Base-by-base conservation (phyloP, 1,140 invertebrate species). In the Lineus longissimus region DNA sequence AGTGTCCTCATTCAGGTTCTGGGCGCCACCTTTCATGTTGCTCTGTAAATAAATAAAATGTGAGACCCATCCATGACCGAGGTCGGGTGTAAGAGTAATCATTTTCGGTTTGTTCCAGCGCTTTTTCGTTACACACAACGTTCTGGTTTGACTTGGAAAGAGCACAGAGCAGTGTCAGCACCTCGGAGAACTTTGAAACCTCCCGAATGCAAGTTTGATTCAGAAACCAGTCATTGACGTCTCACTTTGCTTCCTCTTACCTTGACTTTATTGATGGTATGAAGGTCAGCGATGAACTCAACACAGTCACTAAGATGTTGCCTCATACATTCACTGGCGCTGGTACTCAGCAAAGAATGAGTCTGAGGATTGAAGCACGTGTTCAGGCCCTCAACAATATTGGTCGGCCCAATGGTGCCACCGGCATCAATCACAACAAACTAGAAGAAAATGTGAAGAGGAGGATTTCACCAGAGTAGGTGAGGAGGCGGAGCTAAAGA, bases 261-360 rank as follows among this genome's bases (percentile, higher is more conserved):
- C 87, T 98, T 98, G 29, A 99, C 90, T 86, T 97, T 98, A 61
- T 90, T 94, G 47, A 98, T 86, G 0, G 95, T 94, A 75, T 99
- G 95, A 70, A 98, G 91, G 81, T 99, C 97, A 13, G 92, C 89
- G 65, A 99, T 86, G 77, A 99, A 97, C 58, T 99, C 96, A 17
- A 98, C 84, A 59, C 94, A 90, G 80, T 99, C 97, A n/a, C 87
- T 87, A 7, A 98, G 85, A 76, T 97, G 91, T 64, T 91, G 90
- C 57, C 91, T 85, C 87, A 98, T 89, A 75, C 92, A 95, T 80
- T 99, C 97, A 0, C 92, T 90, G 1, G 93, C 90, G 73, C 90
- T 92, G 0, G 93, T 95, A 66, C 89, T 81, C 45, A 90, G 79
- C 51, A 85, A 68, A 58, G 72, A 72, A 30, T 79, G 73, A n/a